These are phyloP conservation scores for Pammene fasciana DNA, from an alignment of 2,888 invertebrate species.

Conservation along the genomic window DNA sequence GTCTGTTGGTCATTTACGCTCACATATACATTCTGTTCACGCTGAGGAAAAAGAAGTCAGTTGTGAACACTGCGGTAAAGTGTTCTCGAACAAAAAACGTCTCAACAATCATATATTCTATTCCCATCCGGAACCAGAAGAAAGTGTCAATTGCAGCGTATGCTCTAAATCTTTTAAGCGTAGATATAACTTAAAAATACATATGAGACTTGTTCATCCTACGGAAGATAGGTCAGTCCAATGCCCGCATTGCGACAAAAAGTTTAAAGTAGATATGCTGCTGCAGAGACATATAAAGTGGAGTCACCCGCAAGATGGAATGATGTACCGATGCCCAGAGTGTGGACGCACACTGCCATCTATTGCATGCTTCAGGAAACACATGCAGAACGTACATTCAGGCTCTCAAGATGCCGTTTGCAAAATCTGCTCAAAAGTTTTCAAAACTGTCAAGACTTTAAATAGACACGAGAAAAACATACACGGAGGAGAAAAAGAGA, in stretches of 20 bases:
- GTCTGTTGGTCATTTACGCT: slow-evolving; percentile 51
- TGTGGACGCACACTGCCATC: slow-evolving; percentile 53
- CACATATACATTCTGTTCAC: slow-evolving; percentile 53
- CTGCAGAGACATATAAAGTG: slow-evolving; percentile 56
- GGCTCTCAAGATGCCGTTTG: slow-evolving; percentile 39
- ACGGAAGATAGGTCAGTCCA: slow-evolving; percentile 45
- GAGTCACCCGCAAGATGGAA: slow-evolving; percentile 53
- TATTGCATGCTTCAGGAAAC: slow-evolving; percentile 47
- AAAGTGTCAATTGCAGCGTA: slow-evolving; percentile 49
- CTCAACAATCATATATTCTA: slow-evolving; percentile 56
- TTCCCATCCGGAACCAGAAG: slow-evolving; percentile 52
- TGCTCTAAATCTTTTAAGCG: slow-evolving; percentile 55
- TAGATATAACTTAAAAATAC: slow-evolving; percentile 54
- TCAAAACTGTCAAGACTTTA: slow-evolving; percentile 44
- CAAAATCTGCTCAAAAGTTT: slow-evolving; percentile 43
- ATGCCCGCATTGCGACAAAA: slow-evolving; percentile 52
- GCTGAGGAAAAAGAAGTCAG: slow-evolving; percentile 45
- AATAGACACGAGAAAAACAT: slow-evolving; percentile 43
- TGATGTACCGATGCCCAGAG: slow-evolving; percentile 53
- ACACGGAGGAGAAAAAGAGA: slow-evolving; percentile 33
- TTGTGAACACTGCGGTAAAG: slow-evolving; percentile 53
- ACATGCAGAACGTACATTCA: slow-evolving; percentile 53
- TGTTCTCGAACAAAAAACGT: slow-evolving; percentile 53
- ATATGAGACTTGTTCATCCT: slow-evolving; percentile 55
- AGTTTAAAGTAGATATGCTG: slow-evolving; percentile 53